phyloP scores from a whole-genome alignment of 2,888 invertebrate species.

The Copidosoma aretas region DNA sequence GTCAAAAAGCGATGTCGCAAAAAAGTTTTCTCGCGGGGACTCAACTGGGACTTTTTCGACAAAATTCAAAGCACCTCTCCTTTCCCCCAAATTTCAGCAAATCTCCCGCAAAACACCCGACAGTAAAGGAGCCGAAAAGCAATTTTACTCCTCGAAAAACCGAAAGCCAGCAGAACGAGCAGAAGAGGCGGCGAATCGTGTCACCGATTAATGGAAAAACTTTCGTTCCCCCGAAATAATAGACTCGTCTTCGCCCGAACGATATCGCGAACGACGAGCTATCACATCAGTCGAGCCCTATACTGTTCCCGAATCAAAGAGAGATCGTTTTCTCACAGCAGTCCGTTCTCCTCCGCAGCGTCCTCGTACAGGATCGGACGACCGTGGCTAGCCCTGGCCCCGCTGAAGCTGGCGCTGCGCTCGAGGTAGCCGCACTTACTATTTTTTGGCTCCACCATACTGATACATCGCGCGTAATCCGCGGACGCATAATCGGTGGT shows the following conservation, averaged over 20 bases:
- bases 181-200: neutral
- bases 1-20: no score
- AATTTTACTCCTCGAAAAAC: no score
- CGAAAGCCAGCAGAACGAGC: neutral
- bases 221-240: neutral
- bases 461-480: neutral
- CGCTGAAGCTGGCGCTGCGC: constrained; percentile 14
- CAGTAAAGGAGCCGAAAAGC: neutral
- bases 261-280: neutral
- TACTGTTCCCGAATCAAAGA: neutral
- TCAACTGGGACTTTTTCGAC: no score
- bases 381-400: constrained; percentile 3
- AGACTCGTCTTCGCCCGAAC: neutral
- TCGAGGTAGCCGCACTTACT: constrained; percentile 1
- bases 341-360: neutral
- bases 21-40: no score
- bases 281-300: neutral
- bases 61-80: no score
- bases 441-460: neutral
- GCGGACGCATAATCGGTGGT: no score
- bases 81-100: no score
- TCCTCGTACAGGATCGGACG: constrained; percentile 5
- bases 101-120: constrained; percentile 13
- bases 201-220: neutral
- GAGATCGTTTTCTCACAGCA: neutral